Percentiles rank a stretch among this genome's conserved stretches.
Conservation (phyloP, 2,113 vertebrate species). For the Haemorhous mexicanus region DNA sequence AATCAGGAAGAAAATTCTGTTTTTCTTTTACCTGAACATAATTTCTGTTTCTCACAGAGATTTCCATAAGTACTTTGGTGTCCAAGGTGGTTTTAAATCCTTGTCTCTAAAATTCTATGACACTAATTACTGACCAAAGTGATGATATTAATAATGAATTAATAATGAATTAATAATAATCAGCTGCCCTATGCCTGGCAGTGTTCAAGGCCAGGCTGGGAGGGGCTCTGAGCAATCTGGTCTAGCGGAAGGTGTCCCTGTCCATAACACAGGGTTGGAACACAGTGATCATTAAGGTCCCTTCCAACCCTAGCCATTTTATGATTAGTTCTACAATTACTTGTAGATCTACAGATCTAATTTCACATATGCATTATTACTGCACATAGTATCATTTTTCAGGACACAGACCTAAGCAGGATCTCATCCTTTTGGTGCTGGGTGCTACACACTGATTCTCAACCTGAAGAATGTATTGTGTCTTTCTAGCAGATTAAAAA, state of each 20-base stretch:
- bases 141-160: background rate
- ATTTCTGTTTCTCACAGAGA: background rate
- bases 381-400: background rate
- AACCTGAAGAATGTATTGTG: background rate
- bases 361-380: background rate
- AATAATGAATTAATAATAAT: background rate
- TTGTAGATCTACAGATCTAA: background rate
- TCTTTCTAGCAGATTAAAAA: background rate
- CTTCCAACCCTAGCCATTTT: background rate
- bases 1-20: background rate
- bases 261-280: background rate
- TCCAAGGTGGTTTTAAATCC: background rate
- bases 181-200: background rate
- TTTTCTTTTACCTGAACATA: background rate
- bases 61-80: background rate
- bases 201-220: background rate
- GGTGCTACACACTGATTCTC: background rate
- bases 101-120: background rate
- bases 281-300: background rate
- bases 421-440: background rate
- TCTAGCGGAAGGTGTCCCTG: background rate
- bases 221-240: background rate
- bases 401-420: background rate
- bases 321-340: background rate
- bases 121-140: background rate